Evolutionary conservation across 2,888 invertebrate species (phyloP).

Genomic region (Tigriopus californicus): DNA sequence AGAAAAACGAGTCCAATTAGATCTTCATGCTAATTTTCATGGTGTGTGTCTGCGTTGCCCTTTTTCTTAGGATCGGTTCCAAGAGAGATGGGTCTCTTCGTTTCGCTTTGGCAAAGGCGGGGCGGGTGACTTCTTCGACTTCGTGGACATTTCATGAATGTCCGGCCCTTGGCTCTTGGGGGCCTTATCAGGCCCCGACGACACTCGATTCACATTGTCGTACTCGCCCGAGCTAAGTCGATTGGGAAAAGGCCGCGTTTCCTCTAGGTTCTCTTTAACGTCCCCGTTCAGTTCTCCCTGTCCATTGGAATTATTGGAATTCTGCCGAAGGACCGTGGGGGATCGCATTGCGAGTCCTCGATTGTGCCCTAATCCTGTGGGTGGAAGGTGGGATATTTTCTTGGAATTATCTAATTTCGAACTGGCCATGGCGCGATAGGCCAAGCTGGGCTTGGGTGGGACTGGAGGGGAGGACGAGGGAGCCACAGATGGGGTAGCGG

Average conservation of each 20-base stretch:
- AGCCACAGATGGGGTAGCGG: not conserved
- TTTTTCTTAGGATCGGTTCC: not conserved
- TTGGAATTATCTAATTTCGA: too few relatives aligned
- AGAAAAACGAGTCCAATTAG: too few relatives aligned
- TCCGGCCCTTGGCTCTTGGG: not conserved
- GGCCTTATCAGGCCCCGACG: too few relatives aligned
- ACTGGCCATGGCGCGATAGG: not conserved
- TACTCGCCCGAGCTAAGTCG: conserved; percentile 10
- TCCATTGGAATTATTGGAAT: not conserved
- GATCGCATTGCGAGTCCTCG: not conserved
- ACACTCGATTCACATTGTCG: conserved; percentile 2
- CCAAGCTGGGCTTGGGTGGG: not conserved
- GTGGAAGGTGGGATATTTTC: too few relatives aligned
- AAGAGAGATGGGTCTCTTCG: not conserved
- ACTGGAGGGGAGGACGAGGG: not conserved
- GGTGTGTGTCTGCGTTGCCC: too few relatives aligned
- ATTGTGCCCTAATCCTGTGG: not conserved
- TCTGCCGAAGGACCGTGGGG: conserved; percentile 2
- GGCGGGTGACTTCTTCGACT: not conserved
- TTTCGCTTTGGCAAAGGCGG: not conserved
- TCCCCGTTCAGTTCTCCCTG: not conserved
- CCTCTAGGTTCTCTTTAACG: not conserved
- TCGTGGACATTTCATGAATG: not conserved
- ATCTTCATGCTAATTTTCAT: too few relatives aligned
- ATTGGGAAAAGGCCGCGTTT: not conserved